These are phyloP conservation scores for Chouioia cunea DNA, from an alignment of 2,888 invertebrate genomes.

Conservation along the genomic window DNA sequence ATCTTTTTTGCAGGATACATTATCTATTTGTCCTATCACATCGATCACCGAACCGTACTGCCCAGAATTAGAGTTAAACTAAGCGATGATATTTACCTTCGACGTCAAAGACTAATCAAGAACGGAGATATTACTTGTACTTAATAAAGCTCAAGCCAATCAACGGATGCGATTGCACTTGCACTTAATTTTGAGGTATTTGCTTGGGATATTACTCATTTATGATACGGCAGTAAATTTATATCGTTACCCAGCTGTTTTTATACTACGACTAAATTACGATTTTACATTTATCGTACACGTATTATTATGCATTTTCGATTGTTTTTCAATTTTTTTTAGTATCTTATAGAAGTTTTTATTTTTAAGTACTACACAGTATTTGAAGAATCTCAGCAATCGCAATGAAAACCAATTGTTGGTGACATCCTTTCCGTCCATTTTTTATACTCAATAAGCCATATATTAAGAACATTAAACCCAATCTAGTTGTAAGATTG, in stretches of 20 bases:
- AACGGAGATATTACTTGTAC: conserved; percentile 24
- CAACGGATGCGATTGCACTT: conserved; percentile 32
- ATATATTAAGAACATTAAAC: conserved; percentile 11
- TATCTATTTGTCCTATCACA: conserved; percentile 66
- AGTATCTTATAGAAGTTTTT: background rate
- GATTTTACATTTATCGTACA: conserved; percentile 2
- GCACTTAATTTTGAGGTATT: conserved; percentile 20
- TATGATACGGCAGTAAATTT: conserved; percentile 5
- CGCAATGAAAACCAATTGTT: conserved; percentile 18
- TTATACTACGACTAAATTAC: conserved; percentile 17
- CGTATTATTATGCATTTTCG: too few species aligned
- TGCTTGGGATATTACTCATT: background rate
- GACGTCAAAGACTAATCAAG: background rate
- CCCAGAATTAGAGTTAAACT: conserved; percentile 63
- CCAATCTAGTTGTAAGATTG: conserved; percentile 11
- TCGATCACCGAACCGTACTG: conserved; percentile 64
- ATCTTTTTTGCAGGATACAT: conserved; percentile 59
- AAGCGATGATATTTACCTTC: background rate
- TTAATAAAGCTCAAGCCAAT: conserved; percentile 36
- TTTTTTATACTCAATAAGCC: conserved; percentile 31
- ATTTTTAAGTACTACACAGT: conserved; percentile 9
- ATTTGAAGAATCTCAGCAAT: conserved; percentile 28
- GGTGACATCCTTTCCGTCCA: conserved; percentile 40
- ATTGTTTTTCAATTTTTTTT: too few species aligned
- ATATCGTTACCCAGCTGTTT: conserved; percentile 41